Evolutionary conservation across 2,113 vertebrate species (phyloP).

Genomic region (Microcebus tavaratra): DNA sequence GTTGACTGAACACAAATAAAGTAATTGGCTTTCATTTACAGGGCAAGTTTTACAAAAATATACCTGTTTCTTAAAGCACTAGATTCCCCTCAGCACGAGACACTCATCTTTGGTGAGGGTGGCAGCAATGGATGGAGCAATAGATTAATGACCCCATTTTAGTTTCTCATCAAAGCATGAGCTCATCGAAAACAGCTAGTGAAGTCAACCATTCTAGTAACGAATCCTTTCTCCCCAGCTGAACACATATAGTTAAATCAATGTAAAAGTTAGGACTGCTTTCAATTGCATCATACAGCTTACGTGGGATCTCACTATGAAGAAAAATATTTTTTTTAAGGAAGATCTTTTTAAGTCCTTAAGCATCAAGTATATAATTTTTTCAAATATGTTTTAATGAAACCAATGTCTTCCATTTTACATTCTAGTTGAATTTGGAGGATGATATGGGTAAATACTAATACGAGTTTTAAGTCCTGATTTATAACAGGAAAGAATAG

Average conservation of each 20-base stretch:
- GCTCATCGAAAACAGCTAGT: neutral
- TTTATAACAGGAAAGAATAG: neutral
- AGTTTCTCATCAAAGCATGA: neutral
- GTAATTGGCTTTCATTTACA: neutral
- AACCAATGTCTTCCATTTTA: slow-evolving; percentile 67
- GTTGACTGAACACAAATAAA: neutral
- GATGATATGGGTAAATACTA: neutral
- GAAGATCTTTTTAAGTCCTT: neutral
- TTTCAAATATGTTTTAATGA: neutral
- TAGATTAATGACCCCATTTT: neutral
- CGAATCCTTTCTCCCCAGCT: neutral
- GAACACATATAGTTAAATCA: neutral
- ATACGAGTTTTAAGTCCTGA: neutral
- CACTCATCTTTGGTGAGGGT: neutral
- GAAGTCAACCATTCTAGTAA: neutral
- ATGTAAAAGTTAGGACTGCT: neutral
- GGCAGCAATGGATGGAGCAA: neutral
- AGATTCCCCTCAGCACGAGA: neutral
- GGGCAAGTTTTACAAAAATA: neutral
- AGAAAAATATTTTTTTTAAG: neutral
- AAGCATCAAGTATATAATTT: neutral
- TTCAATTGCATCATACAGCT: neutral
- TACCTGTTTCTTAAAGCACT: neutral
- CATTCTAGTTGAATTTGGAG: neutral
- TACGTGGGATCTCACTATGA: neutral